Percentiles rank a stretch among this genome's conserved stretches.
phyloP scores from a whole-genome alignment of 2,797 vertebrate species.

The Tapirus indicus region DNA sequence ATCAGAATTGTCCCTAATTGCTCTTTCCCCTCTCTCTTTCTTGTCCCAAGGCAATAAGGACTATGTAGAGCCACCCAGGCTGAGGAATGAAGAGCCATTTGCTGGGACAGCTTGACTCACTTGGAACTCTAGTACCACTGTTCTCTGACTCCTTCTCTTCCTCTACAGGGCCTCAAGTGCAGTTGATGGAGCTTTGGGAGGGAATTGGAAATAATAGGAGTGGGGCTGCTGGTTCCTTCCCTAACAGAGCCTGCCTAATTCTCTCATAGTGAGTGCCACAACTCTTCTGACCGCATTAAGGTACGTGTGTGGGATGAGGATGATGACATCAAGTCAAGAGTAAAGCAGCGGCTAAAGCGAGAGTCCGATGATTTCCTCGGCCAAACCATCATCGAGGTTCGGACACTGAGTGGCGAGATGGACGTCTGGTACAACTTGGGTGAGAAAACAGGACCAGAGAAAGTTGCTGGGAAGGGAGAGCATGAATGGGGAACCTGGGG shows the following conservation, averaged over 20 bases:
- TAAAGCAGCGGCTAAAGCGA: conserved; percentile 98
- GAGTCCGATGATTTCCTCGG: conserved; percentile 99
- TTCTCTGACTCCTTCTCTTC: conserved; percentile 28
- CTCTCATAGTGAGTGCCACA: conserved; percentile 96
- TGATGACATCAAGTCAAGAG: conserved; percentile 98
- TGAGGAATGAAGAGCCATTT: conserved; percentile 15
- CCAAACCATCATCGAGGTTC: conserved; percentile 99
- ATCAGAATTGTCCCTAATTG: background rate
- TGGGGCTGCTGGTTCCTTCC: background rate
- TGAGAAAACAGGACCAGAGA: conserved; percentile 85
- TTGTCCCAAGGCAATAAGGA: background rate
- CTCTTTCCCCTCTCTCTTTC: background rate
- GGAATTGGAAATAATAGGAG: background rate
- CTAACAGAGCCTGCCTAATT: background rate
- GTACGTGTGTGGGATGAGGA: conserved; percentile 99
- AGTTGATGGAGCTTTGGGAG: background rate
- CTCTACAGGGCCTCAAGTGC: background rate
- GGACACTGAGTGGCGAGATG: conserved; percentile 98
- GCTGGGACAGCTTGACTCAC: background rate
- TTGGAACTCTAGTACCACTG: background rate
- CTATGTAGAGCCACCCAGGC: background rate
- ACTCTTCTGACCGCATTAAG: conserved; percentile 98
- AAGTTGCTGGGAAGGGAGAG: conserved; percentile 14
- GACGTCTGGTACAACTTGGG: conserved; percentile 99
- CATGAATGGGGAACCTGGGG: background rate